phyloP scores from a whole-genome alignment of 2,113 vertebrate genomes.

The Sinocyclocheilus rhinocerous region DNA sequence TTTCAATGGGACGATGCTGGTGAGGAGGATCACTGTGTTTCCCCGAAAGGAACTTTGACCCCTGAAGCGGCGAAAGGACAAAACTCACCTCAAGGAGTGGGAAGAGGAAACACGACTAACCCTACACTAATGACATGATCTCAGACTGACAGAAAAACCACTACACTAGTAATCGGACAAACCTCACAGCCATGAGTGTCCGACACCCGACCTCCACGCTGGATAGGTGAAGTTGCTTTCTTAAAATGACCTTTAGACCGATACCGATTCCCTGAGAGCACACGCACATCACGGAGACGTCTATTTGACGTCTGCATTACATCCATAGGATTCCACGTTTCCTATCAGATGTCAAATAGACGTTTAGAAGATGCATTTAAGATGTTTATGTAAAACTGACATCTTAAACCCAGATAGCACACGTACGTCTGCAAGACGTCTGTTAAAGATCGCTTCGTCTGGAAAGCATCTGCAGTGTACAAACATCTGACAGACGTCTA shows the following conservation, averaged over 20 bases:
- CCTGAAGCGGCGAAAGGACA: not conserved
- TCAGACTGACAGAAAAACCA: conserved; percentile 17
- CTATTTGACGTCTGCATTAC: too few relatives aligned
- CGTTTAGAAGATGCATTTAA: too few relatives aligned
- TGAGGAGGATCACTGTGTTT: conserved; percentile 6
- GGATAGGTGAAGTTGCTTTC: conserved; percentile 72
- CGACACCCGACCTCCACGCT: conserved; percentile 76
- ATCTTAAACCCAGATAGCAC: too few relatives aligned
- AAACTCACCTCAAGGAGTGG: not conserved
- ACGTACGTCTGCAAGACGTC: too few relatives aligned
- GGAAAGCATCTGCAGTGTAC: too few relatives aligned
- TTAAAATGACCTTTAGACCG: not conserved
- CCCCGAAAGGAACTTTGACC: conserved; percentile 2
- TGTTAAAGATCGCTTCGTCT: too few relatives aligned
- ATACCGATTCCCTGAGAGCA: not conserved
- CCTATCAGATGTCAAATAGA: too few relatives aligned
- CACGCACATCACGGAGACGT: too few relatives aligned
- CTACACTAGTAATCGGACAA: conserved; percentile 61
- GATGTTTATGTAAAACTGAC: too few relatives aligned
- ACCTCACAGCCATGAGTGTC: conserved; percentile 73
- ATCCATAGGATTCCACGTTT: too few relatives aligned
- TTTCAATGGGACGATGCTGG: not conserved
- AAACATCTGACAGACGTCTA: too few relatives aligned
- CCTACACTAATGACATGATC: conserved; percentile 49
- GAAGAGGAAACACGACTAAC: conserved; percentile 55